Evolutionary conservation across 2,888 invertebrate genomes (phyloP), one percentile per base, ranked within the genome.

Genomic region (Cosmopolites sordidus): DNA sequence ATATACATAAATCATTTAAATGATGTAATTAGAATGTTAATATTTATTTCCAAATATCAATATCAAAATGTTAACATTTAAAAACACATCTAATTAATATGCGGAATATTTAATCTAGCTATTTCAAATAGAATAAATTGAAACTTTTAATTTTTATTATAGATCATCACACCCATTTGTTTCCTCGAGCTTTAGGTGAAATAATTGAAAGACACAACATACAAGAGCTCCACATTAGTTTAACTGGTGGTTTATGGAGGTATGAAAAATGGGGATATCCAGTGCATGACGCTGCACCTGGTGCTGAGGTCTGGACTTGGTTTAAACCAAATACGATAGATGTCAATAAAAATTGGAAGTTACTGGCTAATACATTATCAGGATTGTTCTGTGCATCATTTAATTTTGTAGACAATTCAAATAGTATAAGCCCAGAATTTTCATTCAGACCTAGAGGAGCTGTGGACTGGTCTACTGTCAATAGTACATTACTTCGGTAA

Each of bases 331-430:
- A 81, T 51, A 82, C 84, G 1, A 62, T 67, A 43, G 78, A 90
- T 72, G 82, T 95, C 6, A 87, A 96, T 69, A 76, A 79, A 43
- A 84, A 88, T 63, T 99, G 98, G 98, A 84, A 84, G 65, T 86
- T 88, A 63, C 76, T 99, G 27, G 88, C 91, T 45, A 90, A 92
- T 67, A 87, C 94, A 0, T 79, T 99, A 33, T 93, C 97, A 14
- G 99, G 99, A 1, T 80, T 98, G 4, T 84, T 99, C 55, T 99
- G 99, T 76, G 92, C 97, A 9, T 98, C 98, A 1, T 77, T 99
- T 9, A 96, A 97, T 75, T 96, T 95, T 69, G 89, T 98, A 61
- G 89, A 92, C 68, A 80, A 81, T 47, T 83, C 86, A 1, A 93
- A 92, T 64, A 92, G 89, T 49, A 80, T 94, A 37, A 83, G 82